phyloP scores from a whole-genome alignment of 2,888 invertebrate species.

The Nomada goodeniana region DNA sequence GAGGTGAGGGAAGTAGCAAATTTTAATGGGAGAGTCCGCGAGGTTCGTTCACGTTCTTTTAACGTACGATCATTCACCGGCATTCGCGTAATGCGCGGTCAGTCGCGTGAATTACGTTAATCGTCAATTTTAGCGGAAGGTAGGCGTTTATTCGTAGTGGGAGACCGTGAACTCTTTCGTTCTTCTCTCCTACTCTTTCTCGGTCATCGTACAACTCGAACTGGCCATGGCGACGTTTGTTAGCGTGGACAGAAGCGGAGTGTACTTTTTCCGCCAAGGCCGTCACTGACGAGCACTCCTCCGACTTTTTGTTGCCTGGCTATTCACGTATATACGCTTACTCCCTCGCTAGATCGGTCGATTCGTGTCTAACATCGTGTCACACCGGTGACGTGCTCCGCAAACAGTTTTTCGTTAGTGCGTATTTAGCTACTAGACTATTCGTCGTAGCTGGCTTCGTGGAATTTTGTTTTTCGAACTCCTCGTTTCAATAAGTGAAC shows the following conservation, averaged over 20 bases:
- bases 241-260: constrained; percentile 14
- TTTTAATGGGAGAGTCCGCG: neutral
- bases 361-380: constrained; percentile 4
- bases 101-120: constrained; percentile 36
- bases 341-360: neutral
- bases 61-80: constrained; percentile 2
- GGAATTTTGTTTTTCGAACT: too few species aligned
- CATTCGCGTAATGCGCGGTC: constrained; percentile 13
- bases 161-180: constrained; percentile 42
- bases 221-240: neutral
- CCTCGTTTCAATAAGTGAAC: too few species aligned
- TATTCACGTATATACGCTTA: too few species aligned
- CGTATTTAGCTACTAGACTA: too few species aligned
- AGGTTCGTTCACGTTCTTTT: neutral
- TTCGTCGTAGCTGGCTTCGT: too few species aligned
- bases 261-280: constrained; percentile 64
- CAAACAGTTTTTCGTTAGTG: neutral
- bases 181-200: constrained; percentile 56
- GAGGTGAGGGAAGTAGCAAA: neutral
- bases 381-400: constrained; percentile 19
- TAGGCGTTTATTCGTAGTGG: constrained; percentile 30
- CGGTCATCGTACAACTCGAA: constrained; percentile 60
- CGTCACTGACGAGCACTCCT: constrained; percentile 12
- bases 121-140: constrained; percentile 36
- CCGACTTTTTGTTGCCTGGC: too few species aligned